Evolutionary conservation across 2,113 vertebrate species (phyloP).

Genomic region (Petromus typicus): DNA sequence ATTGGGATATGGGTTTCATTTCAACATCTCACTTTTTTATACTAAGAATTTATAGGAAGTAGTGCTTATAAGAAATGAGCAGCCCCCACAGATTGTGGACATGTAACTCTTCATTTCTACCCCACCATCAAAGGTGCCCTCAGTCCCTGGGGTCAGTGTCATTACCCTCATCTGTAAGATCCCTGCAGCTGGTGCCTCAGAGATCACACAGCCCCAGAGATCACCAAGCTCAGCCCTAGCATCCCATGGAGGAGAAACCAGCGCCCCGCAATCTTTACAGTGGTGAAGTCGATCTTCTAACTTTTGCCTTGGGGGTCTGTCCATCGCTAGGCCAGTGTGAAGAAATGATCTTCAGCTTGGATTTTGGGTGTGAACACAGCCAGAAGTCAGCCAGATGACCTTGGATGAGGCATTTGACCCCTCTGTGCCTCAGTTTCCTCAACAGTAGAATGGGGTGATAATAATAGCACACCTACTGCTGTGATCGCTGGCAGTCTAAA

Average conservation of each 20-base stretch:
- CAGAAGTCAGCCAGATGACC: background rate
- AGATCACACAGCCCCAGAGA: background rate
- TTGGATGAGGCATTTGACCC: constrained; percentile 18
- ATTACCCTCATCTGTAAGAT: background rate
- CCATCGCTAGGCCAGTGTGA: background rate
- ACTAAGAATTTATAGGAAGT: background rate
- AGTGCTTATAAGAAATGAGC: background rate
- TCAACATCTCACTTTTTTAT: background rate
- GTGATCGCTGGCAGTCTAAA: constrained; percentile 18
- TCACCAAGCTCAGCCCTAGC: background rate
- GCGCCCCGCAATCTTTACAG: background rate
- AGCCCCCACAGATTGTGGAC: background rate
- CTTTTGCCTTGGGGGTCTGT: background rate
- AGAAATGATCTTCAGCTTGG: background rate
- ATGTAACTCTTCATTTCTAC: background rate
- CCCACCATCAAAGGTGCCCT: background rate
- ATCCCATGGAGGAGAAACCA: background rate
- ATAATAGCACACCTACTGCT: background rate
- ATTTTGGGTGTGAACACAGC: background rate
- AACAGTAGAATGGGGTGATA: constrained; percentile 55
- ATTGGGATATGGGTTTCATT: background rate
- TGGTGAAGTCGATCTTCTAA: background rate
- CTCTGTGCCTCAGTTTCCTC: constrained; percentile 51
- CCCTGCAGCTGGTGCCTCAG: background rate
- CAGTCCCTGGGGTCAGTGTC: background rate